A percentile compares a stretch with the other conserved stretches of the same genome.
These are phyloP conservation scores for Gnatocerus cornutus DNA, from an alignment of 2,888 invertebrate genomes.

Conservation along the genomic window DNA sequence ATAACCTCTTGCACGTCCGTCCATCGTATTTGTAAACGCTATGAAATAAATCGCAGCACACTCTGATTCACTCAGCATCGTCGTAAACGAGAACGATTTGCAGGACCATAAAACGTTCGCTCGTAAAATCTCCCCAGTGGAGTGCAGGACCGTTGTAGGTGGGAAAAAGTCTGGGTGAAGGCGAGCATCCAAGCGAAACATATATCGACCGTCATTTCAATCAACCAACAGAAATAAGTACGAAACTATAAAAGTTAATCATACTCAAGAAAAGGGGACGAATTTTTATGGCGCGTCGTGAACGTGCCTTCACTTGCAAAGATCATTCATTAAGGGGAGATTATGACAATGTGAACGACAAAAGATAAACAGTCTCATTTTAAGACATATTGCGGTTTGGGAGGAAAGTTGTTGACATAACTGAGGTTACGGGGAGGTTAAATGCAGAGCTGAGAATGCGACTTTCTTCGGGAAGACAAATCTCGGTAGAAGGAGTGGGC, in stretches of 20 bases:
- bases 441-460: no score
- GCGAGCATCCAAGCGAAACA: constrained; percentile 39
- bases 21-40: constrained; percentile 41
- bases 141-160: constrained; percentile 40
- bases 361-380: not conserved
- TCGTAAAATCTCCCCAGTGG: constrained; percentile 58
- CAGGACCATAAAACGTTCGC: constrained; percentile 58
- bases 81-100: constrained; percentile 58
- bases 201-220: constrained; percentile 40
- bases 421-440: no score
- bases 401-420: no score
- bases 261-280: constrained; percentile 15
- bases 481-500: no score
- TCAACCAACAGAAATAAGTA: constrained; percentile 29
- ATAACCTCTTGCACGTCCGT: constrained; percentile 28
- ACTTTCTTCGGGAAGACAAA: no score
- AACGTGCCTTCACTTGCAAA: constrained; percentile 20
- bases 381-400: constrained; percentile 2
- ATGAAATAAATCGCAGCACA: constrained; percentile 51
- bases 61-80: constrained; percentile 59
- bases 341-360: constrained; percentile 4
- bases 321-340: constrained; percentile 27
- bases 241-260: constrained; percentile 44
- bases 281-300: constrained; percentile 37
- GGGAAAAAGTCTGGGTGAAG: constrained; percentile 36